These are phyloP conservation scores for Mythimna vitellina DNA, from an alignment of 2,888 invertebrate genomes.

Conservation along the genomic window DNA sequence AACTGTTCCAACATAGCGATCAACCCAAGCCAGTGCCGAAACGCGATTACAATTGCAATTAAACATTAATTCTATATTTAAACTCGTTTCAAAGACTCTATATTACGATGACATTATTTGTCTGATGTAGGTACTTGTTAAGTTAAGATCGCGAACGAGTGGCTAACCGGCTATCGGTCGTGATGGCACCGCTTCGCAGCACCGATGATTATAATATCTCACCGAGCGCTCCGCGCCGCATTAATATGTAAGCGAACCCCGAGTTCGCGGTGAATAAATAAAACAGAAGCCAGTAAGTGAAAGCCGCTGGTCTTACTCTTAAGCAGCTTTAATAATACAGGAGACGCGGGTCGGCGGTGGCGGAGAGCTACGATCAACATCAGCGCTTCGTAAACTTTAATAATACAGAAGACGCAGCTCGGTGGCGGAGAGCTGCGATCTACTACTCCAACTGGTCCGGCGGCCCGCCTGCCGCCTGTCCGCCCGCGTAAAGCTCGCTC, in stretches of 20 bases:
- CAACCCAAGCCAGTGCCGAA: not conserved
- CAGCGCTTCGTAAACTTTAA: constrained; percentile 30
- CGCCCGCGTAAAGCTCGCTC: not conserved
- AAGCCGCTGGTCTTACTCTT: constrained; percentile 67
- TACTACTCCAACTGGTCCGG: not conserved
- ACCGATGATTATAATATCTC: constrained; percentile 50
- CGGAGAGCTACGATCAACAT: constrained; percentile 20
- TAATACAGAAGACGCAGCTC: too few species aligned
- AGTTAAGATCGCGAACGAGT: not conserved
- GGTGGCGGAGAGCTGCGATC: too few species aligned
- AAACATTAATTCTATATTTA: not conserved
- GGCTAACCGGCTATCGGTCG: not conserved
- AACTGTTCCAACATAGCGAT: not conserved
- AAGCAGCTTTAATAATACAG: constrained; percentile 64
- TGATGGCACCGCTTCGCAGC: constrained; percentile 1
- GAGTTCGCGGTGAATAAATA: constrained; percentile 65
- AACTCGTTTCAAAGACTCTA: not conserved
- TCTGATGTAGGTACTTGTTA: not conserved
- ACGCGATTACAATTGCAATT: constrained; percentile 2
- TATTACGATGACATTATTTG: not conserved
- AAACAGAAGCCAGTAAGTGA: constrained; percentile 68
- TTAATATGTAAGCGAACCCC: constrained; percentile 60
- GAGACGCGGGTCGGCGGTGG: constrained; percentile 33
- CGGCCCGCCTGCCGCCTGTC: not conserved
- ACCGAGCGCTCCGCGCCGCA: constrained; percentile 43